Evolutionary conservation across 1,140 invertebrate genomes (phyloP).

Genomic region (Brachionus rotundiformis): DNA sequence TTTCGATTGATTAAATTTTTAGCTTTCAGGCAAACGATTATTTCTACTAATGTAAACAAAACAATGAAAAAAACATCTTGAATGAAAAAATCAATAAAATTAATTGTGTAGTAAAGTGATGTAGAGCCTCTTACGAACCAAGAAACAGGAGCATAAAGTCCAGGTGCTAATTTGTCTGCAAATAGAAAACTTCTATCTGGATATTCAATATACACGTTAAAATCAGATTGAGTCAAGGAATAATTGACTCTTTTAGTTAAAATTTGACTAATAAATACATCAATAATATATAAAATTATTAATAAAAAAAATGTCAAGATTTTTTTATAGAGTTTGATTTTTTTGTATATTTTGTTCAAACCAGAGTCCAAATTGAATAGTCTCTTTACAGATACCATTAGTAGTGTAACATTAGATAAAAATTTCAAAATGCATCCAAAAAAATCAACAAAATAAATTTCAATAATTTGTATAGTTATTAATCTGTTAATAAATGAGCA

Average conservation of each 20-base stretch:
- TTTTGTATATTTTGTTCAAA: neutral
- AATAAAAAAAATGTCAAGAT: neutral
- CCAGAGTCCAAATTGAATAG: neutral
- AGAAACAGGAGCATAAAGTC: neutral
- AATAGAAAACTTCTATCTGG: neutral
- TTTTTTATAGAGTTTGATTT: neutral
- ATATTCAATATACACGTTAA: neutral
- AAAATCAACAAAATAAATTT: slow-evolving; percentile 31
- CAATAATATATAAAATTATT: neutral
- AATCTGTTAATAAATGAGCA: neutral
- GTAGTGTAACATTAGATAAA: neutral
- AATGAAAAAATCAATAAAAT: neutral
- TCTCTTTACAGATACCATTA: neutral
- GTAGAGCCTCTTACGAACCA: neutral
- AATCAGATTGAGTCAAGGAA: neutral
- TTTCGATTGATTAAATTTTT: neutral
- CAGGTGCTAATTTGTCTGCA: neutral
- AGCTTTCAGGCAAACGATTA: neutral
- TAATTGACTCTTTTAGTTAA: neutral
- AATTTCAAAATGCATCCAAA: slow-evolving; percentile 9
- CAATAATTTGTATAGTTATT: neutral
- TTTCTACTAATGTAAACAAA: neutral
- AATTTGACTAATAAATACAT: slow-evolving; percentile 8
- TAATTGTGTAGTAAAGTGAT: neutral
- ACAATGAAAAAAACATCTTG: neutral